Percentiles rank a stretch among this genome's conserved stretches.
Conservation (phyloP, 2,797 vertebrate genomes). For the Poecilia wingei region DNA sequence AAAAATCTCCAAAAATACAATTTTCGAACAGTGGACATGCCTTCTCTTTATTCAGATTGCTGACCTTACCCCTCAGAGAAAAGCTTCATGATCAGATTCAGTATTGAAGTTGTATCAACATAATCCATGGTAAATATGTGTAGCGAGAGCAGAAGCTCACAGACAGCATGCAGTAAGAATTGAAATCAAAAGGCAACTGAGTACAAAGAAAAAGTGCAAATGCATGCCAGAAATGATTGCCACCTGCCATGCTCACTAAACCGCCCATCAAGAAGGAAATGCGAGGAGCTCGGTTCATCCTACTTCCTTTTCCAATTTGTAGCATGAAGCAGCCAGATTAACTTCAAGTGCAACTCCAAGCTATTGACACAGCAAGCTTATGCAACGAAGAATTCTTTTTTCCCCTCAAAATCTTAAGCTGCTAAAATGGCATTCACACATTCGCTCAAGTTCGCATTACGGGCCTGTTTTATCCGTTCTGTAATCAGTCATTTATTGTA, state of each 20-base stretch:
- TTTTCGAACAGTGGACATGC: constrained; percentile 36
- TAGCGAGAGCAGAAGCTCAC: constrained; percentile 30
- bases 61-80: constrained; percentile 35
- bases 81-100: constrained; percentile 55
- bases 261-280: constrained; percentile 21
- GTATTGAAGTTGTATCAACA: constrained; percentile 36
- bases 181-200: constrained; percentile 64
- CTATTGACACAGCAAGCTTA: constrained; percentile 40
- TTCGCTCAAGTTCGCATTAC: constrained; percentile 23
- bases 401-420: constrained; percentile 38
- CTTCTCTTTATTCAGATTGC: constrained; percentile 51
- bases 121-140: constrained; percentile 24
- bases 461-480: constrained; percentile 12
- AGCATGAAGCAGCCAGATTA: constrained; percentile 57
- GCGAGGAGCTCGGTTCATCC: constrained; percentile 26
- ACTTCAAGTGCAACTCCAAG: constrained; percentile 71
- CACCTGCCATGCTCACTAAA: constrained; percentile 39
- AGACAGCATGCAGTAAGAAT: constrained; percentile 64
- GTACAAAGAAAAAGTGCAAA: constrained; percentile 71
- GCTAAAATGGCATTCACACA: constrained; percentile 42
- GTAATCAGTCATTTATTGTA: constrained; percentile 29
- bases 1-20: constrained; percentile 3
- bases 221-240: constrained; percentile 70
- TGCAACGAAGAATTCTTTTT: constrained; percentile 28
- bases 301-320: constrained; percentile 35